Evolutionary conservation across 2,888 invertebrate genomes (phyloP), one percentile per base, ranked within the genome.

Genomic region (Allygus modestus): DNA sequence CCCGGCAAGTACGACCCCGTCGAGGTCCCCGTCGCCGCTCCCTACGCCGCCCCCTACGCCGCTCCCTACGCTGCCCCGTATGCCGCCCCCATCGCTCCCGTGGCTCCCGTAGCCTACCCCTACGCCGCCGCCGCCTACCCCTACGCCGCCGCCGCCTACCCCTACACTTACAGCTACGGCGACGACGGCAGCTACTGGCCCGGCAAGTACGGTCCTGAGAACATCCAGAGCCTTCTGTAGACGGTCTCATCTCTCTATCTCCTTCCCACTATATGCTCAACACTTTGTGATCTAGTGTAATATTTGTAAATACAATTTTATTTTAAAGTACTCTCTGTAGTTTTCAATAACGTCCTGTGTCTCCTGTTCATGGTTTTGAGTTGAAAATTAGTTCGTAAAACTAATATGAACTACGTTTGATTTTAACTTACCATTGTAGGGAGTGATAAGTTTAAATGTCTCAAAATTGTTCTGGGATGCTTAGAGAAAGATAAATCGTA

Each of bases 131-230:
- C 26, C 58, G 79, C 85, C 37, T 85, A 85, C 82, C 73, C 73
- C 43, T 73, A 73, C 43, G 73, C 41, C 23, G 73, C 73, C 37
- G 7, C 9, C 43, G 2, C 1, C 46, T 77, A 58, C 26, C 73
- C 58, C 28, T 84, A 85, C 69, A 84, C 84, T 37, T 84, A 84
- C n/a, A 65, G 43, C 26, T 85, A 84, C 82, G 82, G 73, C 28
- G 85, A 85, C 69, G 85, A 85, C 54, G 85, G 85, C n/a, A 65
- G 43, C 26, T 85, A 84, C 82, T 84, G 31, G 73, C 84, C 85
- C 20, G 85, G 85, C 83, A 85, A 85, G 81, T 85, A 85, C 83
- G 71, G 79, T 15, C 79, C 79, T 58, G 79, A 79, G 58, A 79
- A 79, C 79, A 79, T 79, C 79, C 79, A 79, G 46, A 46, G 26